phyloP scores from a whole-genome alignment of 2,113 vertebrate species.

The Lepisosteus oculatus region DNA sequence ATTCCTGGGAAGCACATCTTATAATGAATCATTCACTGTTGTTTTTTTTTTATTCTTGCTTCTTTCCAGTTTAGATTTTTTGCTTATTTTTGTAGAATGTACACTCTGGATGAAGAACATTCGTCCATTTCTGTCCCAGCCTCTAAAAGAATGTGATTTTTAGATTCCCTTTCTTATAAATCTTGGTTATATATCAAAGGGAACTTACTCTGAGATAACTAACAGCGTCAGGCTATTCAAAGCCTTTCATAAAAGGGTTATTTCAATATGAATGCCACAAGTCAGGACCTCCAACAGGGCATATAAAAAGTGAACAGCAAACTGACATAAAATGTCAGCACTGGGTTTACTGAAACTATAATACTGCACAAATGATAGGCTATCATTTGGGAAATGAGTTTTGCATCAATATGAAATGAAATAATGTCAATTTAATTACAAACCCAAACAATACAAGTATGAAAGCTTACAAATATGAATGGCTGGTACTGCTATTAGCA shows the following conservation, averaged over 20 bases:
- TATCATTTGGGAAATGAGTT: too few relatives aligned
- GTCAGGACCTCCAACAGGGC: slow-evolving; percentile 30
- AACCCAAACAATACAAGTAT: too few relatives aligned
- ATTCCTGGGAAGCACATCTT: not conserved
- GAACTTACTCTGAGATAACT: slow-evolving; percentile 38
- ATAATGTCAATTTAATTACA: too few relatives aligned
- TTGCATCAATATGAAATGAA: too few relatives aligned
- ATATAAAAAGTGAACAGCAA: not conserved
- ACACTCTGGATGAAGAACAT: not conserved
- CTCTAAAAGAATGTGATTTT: not conserved
- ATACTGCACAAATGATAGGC: too few relatives aligned
- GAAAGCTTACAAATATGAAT: too few relatives aligned
- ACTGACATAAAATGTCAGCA: too few relatives aligned
- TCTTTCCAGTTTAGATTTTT: too few relatives aligned
- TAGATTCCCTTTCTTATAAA: slow-evolving; percentile 5
- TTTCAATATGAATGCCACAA: slow-evolving; percentile 62
- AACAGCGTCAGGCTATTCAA: slow-evolving; percentile 42
- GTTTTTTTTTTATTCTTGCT: not conserved
- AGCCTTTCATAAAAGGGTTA: slow-evolving; percentile 46
- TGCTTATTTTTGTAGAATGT: not conserved
- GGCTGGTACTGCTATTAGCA: too few relatives aligned
- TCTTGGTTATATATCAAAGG: slow-evolving; percentile 38
- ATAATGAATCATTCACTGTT: slow-evolving; percentile 3
- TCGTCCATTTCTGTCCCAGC: not conserved
- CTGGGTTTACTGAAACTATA: too few relatives aligned